These are phyloP conservation scores for Oncorhynchus keta DNA, from an alignment of 2,113 vertebrate species.

Conservation along the genomic window DNA sequence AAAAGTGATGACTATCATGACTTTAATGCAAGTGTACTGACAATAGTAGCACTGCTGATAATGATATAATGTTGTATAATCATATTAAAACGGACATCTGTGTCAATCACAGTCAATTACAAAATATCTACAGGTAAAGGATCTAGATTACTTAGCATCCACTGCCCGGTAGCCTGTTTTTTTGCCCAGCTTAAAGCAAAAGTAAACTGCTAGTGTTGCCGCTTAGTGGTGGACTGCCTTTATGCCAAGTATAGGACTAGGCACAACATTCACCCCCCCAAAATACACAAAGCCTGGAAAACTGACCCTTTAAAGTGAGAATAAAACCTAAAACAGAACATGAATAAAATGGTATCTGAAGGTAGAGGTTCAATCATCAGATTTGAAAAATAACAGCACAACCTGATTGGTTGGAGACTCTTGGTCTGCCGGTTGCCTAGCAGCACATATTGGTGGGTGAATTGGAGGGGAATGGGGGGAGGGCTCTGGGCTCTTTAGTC, in stretches of 20 bases:
- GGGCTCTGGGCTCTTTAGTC: slow-evolving; percentile 32
- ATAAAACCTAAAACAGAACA: not conserved
- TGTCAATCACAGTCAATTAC: not conserved
- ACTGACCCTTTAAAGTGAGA: not conserved
- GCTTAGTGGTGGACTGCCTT: slow-evolving; percentile 54
- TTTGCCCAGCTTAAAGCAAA: slow-evolving; percentile 36
- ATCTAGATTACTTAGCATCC: slow-evolving; percentile 74
- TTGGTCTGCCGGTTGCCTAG: slow-evolving; percentile 66
- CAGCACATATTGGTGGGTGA: slow-evolving; percentile 52
- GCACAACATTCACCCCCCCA: too few species aligned
- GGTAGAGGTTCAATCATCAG: slow-evolving; percentile 5
- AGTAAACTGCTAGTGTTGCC: slow-evolving; percentile 57
- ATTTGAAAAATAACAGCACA: slow-evolving; percentile 55
- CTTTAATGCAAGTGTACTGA: too few species aligned
- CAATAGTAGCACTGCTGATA: too few species aligned
- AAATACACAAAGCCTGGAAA: too few species aligned
- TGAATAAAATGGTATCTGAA: not conserved
- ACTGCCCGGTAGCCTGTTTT: slow-evolving; percentile 31
- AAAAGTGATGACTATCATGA: too few species aligned
- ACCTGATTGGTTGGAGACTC: slow-evolving; percentile 62
- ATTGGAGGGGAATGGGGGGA: slow-evolving; percentile 26
- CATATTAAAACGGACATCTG: not conserved
- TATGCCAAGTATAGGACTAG: not conserved
- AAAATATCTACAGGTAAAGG: slow-evolving; percentile 62
- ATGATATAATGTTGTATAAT: too few species aligned